phyloP scores from a whole-genome alignment of 2,113 vertebrate species.

The Rhinichthys klamathensis region DNA sequence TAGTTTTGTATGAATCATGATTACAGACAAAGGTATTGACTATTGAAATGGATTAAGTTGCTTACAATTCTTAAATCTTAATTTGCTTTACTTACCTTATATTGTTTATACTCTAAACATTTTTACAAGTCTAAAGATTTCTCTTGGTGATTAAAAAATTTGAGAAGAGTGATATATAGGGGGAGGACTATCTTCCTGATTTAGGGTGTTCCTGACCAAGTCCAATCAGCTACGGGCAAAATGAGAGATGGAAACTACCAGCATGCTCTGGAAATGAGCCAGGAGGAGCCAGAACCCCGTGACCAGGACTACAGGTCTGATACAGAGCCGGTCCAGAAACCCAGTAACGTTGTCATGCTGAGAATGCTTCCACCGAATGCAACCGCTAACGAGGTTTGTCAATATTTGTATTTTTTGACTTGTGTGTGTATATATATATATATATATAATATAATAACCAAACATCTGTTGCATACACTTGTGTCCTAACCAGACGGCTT shows the following conservation, averaged over 20 bases:
- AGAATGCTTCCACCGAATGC: slow-evolving; percentile 88
- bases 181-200: not conserved
- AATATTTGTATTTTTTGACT: not conserved
- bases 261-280: slow-evolving; percentile 53
- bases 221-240: slow-evolving; percentile 56
- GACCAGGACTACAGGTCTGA: slow-evolving; percentile 90
- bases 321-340: slow-evolving; percentile 80
- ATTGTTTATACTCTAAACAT: not conserved
- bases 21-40: no score
- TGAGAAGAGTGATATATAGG: not conserved
- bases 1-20: not conserved
- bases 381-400: slow-evolving; percentile 83
- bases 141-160: not conserved
- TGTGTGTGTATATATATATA: not conserved
- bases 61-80: not conserved
- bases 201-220: slow-evolving; percentile 71
- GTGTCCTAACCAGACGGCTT: no score
- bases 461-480: not conserved
- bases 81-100: not conserved
- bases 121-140: not conserved
- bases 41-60: not conserved
- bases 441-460: not conserved
- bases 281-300: slow-evolving; percentile 79
- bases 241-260: slow-evolving; percentile 50
- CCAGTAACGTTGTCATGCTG: slow-evolving; percentile 93